phyloP scores from a whole-genome alignment of 2,888 invertebrate genomes.

The Conistra vaccinii region DNA sequence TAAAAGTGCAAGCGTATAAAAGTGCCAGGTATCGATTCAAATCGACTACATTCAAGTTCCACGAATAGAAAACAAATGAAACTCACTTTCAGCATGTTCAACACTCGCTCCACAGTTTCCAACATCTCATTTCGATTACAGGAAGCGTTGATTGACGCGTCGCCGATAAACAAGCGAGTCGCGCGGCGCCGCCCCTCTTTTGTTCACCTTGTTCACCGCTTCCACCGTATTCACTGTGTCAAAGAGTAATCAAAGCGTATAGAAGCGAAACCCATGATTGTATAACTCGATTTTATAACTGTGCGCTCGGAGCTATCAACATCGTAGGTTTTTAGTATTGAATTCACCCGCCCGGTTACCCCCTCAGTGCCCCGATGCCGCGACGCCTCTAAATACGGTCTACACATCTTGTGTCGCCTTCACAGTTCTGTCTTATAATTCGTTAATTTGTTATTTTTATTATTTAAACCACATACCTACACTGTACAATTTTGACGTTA shows the following conservation, averaged over 20 bases:
- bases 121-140: conserved; percentile 59
- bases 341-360: too few species aligned
- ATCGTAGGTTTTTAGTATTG: too few species aligned
- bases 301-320: too few species aligned
- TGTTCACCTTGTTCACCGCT: conserved; percentile 57
- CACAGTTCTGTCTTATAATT: too few species aligned
- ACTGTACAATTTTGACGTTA: too few species aligned
- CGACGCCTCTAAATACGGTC: too few species aligned
- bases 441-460: too few species aligned
- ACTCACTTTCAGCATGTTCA: conserved; percentile 27
- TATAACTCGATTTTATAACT: too few species aligned
- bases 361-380: too few species aligned
- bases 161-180: conserved; percentile 78
- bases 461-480: too few species aligned
- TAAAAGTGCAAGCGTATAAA: too few species aligned
- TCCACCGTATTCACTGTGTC: conserved; percentile 32
- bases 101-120: conserved; percentile 37
- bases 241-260: conserved; percentile 19
- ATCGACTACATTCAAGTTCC: not conserved
- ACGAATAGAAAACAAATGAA: conserved; percentile 27
- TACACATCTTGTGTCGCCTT: too few species aligned
- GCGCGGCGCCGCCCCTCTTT: conserved; percentile 75
- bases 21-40: not conserved
- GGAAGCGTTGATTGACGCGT: conserved; percentile 81
- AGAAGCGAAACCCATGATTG: conserved; percentile 17